Conservation (phyloP, 2,888 invertebrate species). For the Drosophila quasianomalipes region DNA sequence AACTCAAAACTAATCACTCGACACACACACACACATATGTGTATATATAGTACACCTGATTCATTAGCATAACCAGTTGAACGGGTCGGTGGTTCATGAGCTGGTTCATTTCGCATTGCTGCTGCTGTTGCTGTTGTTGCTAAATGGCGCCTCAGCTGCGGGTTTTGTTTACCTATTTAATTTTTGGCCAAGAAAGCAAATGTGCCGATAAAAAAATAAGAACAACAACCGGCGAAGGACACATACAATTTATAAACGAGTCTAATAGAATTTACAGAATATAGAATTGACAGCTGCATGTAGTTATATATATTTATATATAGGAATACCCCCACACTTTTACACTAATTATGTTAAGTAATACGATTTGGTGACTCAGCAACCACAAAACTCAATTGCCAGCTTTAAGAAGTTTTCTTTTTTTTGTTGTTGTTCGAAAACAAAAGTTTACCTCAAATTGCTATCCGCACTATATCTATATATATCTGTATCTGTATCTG, state of each 20-base stretch:
- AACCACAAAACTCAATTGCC: no score
- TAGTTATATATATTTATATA: background rate
- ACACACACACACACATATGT: conserved; percentile 4
- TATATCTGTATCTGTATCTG: background rate
- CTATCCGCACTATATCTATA: background rate
- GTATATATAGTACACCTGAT: conserved; percentile 56
- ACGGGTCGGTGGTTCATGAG: conserved; percentile 51
- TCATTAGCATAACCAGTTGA: conserved; percentile 78
- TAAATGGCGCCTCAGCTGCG: conserved; percentile 21
- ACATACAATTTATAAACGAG: background rate
- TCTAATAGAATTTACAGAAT: no score
- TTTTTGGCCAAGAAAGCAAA: conserved; percentile 2
- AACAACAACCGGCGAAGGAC: background rate
- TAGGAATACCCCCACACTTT: background rate
- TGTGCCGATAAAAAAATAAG: background rate
- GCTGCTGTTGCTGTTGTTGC: conserved; percentile 7
- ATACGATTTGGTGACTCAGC: background rate
- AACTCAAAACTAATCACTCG: conserved; percentile 5
- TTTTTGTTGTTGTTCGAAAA: background rate
- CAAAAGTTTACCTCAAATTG: background rate
- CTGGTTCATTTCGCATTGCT: conserved; percentile 45
- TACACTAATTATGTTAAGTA: background rate
- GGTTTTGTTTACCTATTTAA: conserved; percentile 36
- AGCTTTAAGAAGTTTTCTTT: no score
- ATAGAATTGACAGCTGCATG: background rate